Evolutionary conservation across 2,888 invertebrate genomes (phyloP).

Genomic region (Ecdyonurus torrentis): DNA sequence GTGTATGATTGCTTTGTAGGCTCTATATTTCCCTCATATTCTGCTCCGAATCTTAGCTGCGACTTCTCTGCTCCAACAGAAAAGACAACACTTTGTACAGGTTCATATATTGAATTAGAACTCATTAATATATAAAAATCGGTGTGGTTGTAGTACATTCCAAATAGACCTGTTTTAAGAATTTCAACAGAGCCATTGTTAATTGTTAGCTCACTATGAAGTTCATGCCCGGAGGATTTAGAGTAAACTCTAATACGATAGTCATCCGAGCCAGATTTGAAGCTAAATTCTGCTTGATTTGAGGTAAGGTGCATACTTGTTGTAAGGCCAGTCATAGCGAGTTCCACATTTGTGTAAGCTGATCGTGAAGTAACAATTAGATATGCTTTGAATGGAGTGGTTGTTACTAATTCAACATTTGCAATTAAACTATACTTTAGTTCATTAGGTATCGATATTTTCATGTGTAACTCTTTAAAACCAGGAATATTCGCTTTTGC

Average conservation of each 20-base stretch:
- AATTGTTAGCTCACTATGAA: background rate
- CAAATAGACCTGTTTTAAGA: background rate
- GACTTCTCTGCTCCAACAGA: background rate
- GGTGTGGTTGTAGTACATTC: background rate
- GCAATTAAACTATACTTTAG: background rate
- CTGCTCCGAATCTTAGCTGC: background rate
- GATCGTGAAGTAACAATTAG: background rate
- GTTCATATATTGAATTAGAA: background rate
- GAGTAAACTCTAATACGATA: background rate
- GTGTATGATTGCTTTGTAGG: background rate
- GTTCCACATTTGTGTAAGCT: background rate
- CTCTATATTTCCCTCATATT: background rate
- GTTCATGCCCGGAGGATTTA: background rate
- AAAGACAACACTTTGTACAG: background rate
- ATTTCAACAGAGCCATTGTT: background rate
- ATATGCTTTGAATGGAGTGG: background rate
- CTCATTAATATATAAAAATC: conserved; percentile 1
- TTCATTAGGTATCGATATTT: background rate
- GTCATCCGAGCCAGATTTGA: background rate
- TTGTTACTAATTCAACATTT: background rate
- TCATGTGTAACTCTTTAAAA: background rate
- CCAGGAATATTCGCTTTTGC: background rate
- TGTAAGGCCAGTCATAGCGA: background rate
- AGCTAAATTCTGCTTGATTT: background rate
- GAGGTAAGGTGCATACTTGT: background rate